Evolutionary conservation across 2,888 invertebrate genomes (phyloP).

Genomic region (Scelioninae gen. 2): DNA sequence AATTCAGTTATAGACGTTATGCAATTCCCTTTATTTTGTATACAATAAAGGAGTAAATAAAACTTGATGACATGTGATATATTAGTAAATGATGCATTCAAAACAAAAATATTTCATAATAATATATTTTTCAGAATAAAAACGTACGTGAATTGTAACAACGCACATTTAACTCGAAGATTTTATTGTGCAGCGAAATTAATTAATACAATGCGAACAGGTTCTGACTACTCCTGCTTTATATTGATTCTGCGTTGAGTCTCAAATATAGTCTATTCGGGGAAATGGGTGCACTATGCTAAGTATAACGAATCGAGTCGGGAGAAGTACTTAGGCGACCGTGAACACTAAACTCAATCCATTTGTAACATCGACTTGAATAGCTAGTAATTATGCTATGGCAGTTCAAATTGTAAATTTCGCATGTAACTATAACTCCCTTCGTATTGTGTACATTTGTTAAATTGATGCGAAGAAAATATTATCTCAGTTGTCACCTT

Average conservation of each 20-base stretch:
- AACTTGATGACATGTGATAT: too few species aligned
- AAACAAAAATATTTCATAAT: too few species aligned
- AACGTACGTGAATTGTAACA: too few species aligned
- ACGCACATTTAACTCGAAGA: too few species aligned
- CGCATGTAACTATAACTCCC: constrained; percentile 34
- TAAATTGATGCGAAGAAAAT: constrained; percentile 11
- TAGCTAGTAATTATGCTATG: constrained; percentile 56
- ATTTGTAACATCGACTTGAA: constrained; percentile 58
- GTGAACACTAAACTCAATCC: constrained; percentile 60
- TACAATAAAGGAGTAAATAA: too few species aligned
- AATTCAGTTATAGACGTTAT: too few species aligned
- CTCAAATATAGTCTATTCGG: constrained; percentile 53
- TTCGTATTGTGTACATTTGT: constrained; percentile 19
- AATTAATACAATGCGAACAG: constrained; percentile 50
- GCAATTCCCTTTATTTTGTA: too few species aligned
- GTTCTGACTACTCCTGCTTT: constrained; percentile 38
- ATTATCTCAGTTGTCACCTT: too few species aligned
- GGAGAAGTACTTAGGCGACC: constrained; percentile 53
- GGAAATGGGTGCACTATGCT: constrained; percentile 52
- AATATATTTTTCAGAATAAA: too few species aligned
- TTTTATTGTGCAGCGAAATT: constrained; percentile 26
- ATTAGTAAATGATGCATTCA: too few species aligned
- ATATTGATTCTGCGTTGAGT: constrained; percentile 51
- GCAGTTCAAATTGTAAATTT: constrained; percentile 49
- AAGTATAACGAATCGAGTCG: constrained; percentile 58